Base-by-base conservation (phyloP, 1,140 invertebrate species). In the Mamestra configurata region DNA sequence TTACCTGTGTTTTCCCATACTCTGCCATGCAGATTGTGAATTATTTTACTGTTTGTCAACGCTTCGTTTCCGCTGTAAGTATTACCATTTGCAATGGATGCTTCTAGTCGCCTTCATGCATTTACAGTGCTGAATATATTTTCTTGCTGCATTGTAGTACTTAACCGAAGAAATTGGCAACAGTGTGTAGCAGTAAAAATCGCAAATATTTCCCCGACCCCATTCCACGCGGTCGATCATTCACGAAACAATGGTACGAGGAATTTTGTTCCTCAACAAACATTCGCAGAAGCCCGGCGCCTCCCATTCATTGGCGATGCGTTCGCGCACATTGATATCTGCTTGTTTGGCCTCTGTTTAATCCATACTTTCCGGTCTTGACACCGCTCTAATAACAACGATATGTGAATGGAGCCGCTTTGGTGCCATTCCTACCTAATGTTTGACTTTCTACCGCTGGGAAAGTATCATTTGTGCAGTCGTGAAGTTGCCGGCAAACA, bases 401-500 rank as follows among this genome's bases (percentile, higher is more conserved):
- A 79, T 55, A 79, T 80, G 72, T 89, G 85, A 92, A 91, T 88
- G 84, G 73, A 85, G 71, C 82, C 64, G 77, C 83, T 76, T 76
- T 80, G 82, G 80, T 88, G 77, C 82, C 82, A 81, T 86, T 86
- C 85, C 80, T 89, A 88, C 85, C 80, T 89, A 88, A 90, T 89
- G 86, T 89, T 89, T 89, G 84, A 90, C 90, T 92, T 92, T 91
- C 90, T 91, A 91, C 57, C 20, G 73, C 73, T 88, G 87, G 82
- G 90, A 90, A 92, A 91, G 90, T 92, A 88, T 89, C 89, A 85
- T 89, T 88, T 88, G 88, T 85, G 79, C 77, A 77, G 73, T 77
- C 64, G 79, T 75, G 71, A 37, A 81, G 79, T 75, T 79, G 84
- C 84, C 72, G 82, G 82, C 85, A 88, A 85, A 83, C 87, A 80